Evolutionary conservation across 2,888 invertebrate genomes (phyloP), one percentile per base, ranked within the genome.

Genomic region (Cryptocheilus praepositus): DNA sequence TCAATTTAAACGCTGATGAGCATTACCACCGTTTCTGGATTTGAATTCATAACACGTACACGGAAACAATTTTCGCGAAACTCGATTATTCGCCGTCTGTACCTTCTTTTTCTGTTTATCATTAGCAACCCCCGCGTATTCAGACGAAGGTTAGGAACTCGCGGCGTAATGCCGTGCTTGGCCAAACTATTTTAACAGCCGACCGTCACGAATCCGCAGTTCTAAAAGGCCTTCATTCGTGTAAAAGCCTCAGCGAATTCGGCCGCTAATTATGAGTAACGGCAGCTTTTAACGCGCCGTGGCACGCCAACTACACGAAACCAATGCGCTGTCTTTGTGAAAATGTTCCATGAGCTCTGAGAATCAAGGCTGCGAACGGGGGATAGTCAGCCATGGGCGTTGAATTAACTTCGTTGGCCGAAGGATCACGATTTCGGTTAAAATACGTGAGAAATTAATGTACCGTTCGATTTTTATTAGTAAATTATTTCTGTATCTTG

Each of bases 261-360:
- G 75, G 74, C 36, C 76, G 81, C 81, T 85, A 85, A 85, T 83
- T 84, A 81, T 82, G 83, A 83, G 74, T 82, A 83, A 83, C 80
- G 78, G 79, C 76, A 74, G 81, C 79, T 81, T 82, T 84, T 81
- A 82, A 83, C 81, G 81, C 77, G 75, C 68, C 71, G 59, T 58
- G 64, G 61, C 82, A 83, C 82, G 81, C 80, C 72, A 81, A 67
- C 73, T 70, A 3, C 69, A 66, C 64, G 68, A 67, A 64, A 67
- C 61, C 73, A 64, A 57, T 51, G 53, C 54, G 11, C 22, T 59
- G 60, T 71, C 61, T 73, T 67, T 57, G 25, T 25, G 25, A 25
- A 5, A 49, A 49, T 16, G 16, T 49, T 49, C 16, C 7, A 16
- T 16, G 49, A 7, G 4, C 16, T 45, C 45, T 7, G 45, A 3